Percentiles rank a stretch among this genome's conserved stretches.
These are phyloP conservation scores for Eulacestoma nigropectus DNA, from an alignment of 2,113 vertebrate species.

Conservation along the genomic window DNA sequence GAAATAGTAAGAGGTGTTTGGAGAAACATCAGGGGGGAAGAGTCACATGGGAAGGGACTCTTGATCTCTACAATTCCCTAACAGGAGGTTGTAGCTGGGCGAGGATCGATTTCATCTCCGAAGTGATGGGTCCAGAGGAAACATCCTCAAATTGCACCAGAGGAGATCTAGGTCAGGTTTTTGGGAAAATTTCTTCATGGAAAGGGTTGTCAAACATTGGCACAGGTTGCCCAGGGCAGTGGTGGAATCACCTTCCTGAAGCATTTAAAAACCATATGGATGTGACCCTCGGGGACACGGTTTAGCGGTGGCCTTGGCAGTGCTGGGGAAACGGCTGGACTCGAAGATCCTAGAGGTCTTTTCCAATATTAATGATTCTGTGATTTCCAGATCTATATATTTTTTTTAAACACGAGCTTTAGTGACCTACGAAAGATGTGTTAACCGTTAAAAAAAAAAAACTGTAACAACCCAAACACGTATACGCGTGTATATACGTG, in stretches of 20 bases:
- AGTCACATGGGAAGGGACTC: not conserved
- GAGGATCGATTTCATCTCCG: fast-evolving
- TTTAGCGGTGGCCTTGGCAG: not conserved
- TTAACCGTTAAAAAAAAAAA: not conserved
- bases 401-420: not conserved
- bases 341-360: not conserved
- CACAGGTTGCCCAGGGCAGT: not conserved
- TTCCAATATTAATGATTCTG: not conserved
- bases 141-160: not conserved
- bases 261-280: not conserved
- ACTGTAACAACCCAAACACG: not conserved
- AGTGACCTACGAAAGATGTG: not conserved
- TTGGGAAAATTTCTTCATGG: not conserved
- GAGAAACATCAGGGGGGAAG: not conserved
- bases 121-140: not conserved
- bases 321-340: not conserved
- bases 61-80: not conserved
- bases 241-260: not conserved
- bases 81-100: fast-evolving
- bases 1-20: not conserved
- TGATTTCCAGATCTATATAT: not conserved
- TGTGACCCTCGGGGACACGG: too few species aligned
- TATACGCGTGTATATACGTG: fast-evolving
- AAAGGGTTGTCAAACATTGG: not conserved
- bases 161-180: not conserved